Evolutionary conservation across 2,113 vertebrate genomes (phyloP), one percentile per base, ranked within the genome.

Genomic region (Microcebus murinus): DNA sequence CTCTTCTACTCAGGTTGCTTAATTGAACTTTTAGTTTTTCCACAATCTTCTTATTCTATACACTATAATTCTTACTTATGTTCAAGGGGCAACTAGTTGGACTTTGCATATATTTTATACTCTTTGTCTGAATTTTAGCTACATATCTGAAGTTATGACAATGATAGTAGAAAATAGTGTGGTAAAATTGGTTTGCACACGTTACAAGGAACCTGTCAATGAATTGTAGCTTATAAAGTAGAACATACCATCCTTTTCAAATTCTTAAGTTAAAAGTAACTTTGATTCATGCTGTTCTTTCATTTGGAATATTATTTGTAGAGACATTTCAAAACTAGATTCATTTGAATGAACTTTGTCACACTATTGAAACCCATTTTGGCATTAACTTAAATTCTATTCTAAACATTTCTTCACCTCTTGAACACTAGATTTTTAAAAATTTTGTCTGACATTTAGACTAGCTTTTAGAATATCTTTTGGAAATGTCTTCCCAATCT

Each of bases 361-460:
- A 79, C 45, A 81, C 11, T 25, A 39, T 45, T 71, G 59, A 79
- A 86, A 59, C 23, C 9, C 63, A 77, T 34, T 87, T 25, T 90
- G 74, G 90, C 52, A 85, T 91, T 89, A 74, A 59, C 55, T 90
- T 87, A 90, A 92, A 94, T 83, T 96, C 25, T 77, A 87, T 92
- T 93, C 70, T 8, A 93, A 96, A 79, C 1, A 92, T 67, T 81
- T 92, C n/a, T 88, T 97, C 80, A 90, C 76, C 61, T 96, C n/a
- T n/a, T 71, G 39, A 87, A 68, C 52, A 45, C 9, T 34, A 48
- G 14, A 77, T 79, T 85, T 91, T 95, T 80, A 59, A 86, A 94
- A 55, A 15, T 65, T 39, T 73, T 52, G 34, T 73, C 29, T 96
- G 94, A 82, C 94, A 96, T 96, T 97, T 92, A 96, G 27, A 59